Base-by-base conservation (phyloP, 1,140 invertebrate genomes). In the Diprion similis region DNA sequence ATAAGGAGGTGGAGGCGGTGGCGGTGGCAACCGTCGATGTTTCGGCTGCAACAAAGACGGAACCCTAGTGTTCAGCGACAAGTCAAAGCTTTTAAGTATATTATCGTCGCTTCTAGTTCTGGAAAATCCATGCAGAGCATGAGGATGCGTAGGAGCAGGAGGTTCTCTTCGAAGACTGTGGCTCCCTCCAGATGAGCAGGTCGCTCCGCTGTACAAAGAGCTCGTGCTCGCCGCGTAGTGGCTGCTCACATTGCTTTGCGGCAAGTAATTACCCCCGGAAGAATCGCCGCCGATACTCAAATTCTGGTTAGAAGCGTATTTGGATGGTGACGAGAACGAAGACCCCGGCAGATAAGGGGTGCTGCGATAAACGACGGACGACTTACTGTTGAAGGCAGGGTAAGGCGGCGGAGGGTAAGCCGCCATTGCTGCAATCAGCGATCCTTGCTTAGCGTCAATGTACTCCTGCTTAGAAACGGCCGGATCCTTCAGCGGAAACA, bases 381-480 rank as follows among this genome's bases (percentile, higher is more conserved):
- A 91, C 84, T 93, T 94, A 71, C 89, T 90, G 75, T 81, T 86
- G 1, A 72, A 75, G 19, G 81, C 85, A 10, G 89, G 86, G 15
- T 91, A 87, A 76, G 91, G 91, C 0, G 90, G 89, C 6, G 89
- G 89, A 11, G 89, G 89, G 77, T 88, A 89, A 8, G 90, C 89
- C 6, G 90, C 91, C 86, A 92, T 88, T 8, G 91, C 91, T 0
- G 91, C 91, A 46, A 92, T 77, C 8, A 92, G 79, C 0, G 91
- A 92, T 2, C 93, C 94, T 80, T 95, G 90, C 81, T 96, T 96
- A 9, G 94, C 94, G 79, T 96, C 95, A 77, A 96, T 90, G 84
- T 97, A 97, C 82, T 97, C 95, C 84, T 96, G 95, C 83, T 95
- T 94, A 73, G 95, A 96, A 18, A 96, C 91, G 0, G 94, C 93